Conservation (phyloP, 2,113 vertebrate species). For the Erinaceus europaeus region DNA sequence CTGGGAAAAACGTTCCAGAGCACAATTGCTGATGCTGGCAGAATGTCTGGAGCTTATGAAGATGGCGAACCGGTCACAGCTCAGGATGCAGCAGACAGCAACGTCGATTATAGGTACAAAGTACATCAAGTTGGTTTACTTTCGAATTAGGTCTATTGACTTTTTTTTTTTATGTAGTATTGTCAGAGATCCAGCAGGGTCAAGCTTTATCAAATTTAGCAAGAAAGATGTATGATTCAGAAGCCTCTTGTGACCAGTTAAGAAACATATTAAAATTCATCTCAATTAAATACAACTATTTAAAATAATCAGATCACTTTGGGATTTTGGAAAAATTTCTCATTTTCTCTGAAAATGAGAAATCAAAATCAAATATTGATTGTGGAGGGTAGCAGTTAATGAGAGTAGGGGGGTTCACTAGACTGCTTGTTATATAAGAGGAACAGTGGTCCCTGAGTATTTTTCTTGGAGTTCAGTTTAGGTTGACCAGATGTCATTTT, state of each 20-base stretch:
- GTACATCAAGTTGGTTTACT: background rate
- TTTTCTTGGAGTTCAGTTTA: background rate
- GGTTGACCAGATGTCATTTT: slow-evolving; percentile 20
- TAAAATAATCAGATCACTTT: background rate
- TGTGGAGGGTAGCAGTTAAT: slow-evolving; percentile 4
- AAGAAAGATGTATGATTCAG: slow-evolving; percentile 12
- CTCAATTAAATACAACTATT: slow-evolving; percentile 42
- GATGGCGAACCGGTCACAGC: background rate
- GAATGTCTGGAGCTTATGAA: background rate
- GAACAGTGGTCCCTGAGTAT: background rate
- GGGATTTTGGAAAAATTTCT: slow-evolving; percentile 12
- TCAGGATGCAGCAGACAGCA: background rate
- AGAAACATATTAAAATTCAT: slow-evolving; percentile 22
- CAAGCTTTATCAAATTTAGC: slow-evolving; percentile 12
- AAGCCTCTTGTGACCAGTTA: background rate
- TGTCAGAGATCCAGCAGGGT: background rate
- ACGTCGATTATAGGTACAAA: background rate
- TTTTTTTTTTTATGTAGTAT: background rate
- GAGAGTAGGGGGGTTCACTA: background rate
- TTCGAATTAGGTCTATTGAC: background rate
- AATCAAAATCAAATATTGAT: slow-evolving; percentile 36
- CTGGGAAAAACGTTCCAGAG: background rate
- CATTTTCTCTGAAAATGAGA: too few relatives aligned
- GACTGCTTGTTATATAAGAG: slow-evolving; percentile 35
- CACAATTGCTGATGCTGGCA: background rate